Base-by-base conservation (phyloP, 1,140 invertebrate genomes). In the Geopemphigus sp. region DNA sequence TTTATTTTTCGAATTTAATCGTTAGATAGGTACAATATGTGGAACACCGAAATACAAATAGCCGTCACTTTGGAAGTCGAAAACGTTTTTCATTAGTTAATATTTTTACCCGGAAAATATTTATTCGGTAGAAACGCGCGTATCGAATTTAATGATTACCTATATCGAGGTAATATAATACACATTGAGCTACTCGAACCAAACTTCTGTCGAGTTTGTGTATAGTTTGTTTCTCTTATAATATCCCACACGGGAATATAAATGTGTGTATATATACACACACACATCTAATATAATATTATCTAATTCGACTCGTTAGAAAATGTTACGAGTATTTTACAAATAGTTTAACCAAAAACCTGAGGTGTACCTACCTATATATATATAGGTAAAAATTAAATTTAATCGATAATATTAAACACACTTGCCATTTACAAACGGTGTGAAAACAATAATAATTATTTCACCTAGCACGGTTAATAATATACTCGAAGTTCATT, bases 131-230 rank as follows among this genome's bases (percentile, higher is more conserved):
- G 29, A 32, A 63, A 32, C 15, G 6, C n/a, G 17, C 53, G 1
- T 70, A 70, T 66, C 47, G 5, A 47, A 47, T 66, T 45, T 66
- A 47, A 47, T n/a, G n/a, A n/a, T n/a, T n/a, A n/a, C 17, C n/a
- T n/a, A n/a, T 70, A 50, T 70, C 19, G 24, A 72, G 47, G 68
- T 72, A 53, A 4, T 4, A 39, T 4, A 39, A 39, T 72, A 53
- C 47, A 54, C 68, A 54, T 72, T 72, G 68, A 72, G 68, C 68
- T 72, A 72, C 26, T 72, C 68, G 26, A 54, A 72, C n/a, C 14
- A 68, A 53, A 53, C 24, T 53, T 70, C 11, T 72, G 4, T 54
- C 26, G 68, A 72, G 68, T 32, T 54, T n/a, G 17, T 72, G 32
- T 39, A 39, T 8, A 54, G 24, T 19, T 72, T 5, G 17, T 63